Base-by-base conservation (phyloP, 2,888 invertebrate species). In the Apotomis betuletana region DNA sequence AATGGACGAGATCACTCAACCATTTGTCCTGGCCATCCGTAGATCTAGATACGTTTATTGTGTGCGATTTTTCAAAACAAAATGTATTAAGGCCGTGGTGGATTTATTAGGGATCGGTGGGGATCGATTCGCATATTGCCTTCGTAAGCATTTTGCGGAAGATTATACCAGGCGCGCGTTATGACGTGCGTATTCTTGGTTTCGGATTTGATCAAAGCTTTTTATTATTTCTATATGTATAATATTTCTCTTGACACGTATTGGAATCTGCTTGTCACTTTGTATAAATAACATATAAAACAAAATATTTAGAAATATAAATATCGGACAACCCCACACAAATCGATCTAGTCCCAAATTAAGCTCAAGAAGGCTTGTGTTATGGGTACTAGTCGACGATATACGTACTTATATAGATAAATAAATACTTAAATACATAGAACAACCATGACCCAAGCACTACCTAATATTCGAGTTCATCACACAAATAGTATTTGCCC, bases 71-170 rank as follows among this genome's bases (percentile, higher is more conserved):
- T 74, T 74, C 71, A 74, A 74, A 71, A 74, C 68, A 71, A 74
- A 74, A 74, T 64, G 60, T 74, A 68, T 71, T 68, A 64, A 44
- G 67, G 38, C 54, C 64, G 10, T 49, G 57, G 60, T 62, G 79
- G 83, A 87, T 86, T 85, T 85, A 84, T 84, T 78, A 75, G 64
- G 57, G 55, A 5, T 49, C 61, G 46, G 69, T 67, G 12, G 51
- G 62, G 59, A 67, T 71, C 58, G 71, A 67, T 62, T 63, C 41
- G 27, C 60, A 68, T 72, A 58, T 63, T 62, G 71, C 55, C 58
- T 46, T 13, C 44, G 57, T 51, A 15, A 58, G 72, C 62, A 61
- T 61, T 60, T 60, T 36, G 49, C 9, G 55, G 27, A 70, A 70
- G 69, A 70, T 70, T 64, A 59, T 64, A 44, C 52, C 41, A 44